Percentiles rank a stretch among this genome's conserved stretches.
Evolutionary conservation across 2,888 invertebrate genomes (phyloP).

Genomic region (Caenorhabditis panamensis): DNA sequence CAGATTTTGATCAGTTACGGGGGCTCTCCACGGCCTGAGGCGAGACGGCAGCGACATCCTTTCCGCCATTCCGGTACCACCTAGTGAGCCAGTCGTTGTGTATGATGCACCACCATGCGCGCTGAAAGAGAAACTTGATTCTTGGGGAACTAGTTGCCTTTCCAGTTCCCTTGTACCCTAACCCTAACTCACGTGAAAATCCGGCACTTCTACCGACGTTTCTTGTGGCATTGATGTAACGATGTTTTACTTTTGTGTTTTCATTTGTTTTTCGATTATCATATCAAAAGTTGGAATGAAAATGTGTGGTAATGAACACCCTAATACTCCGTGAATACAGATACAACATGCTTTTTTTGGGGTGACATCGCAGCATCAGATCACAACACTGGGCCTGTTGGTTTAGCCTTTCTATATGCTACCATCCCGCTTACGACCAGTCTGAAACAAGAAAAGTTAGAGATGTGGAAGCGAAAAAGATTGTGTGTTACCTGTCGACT

Average conservation of each 20-base stretch:
- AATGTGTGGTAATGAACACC: conserved; percentile 27
- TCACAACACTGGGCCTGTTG: conserved; percentile 51
- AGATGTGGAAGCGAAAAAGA: neutral
- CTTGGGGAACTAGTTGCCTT: neutral
- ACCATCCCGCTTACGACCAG: conserved; percentile 45
- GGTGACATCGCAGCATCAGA: conserved; percentile 35
- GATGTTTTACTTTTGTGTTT: conserved; percentile 20
- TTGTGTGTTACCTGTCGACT: conserved; percentile 25
- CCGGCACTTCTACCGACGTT: conserved; percentile 25
- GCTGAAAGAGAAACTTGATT: conserved; percentile 20
- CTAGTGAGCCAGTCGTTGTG: conserved; percentile 49
- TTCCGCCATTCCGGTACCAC: conserved; percentile 36
- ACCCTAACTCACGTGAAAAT: conserved; percentile 23
- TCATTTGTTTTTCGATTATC: conserved; percentile 31
- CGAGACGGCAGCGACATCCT: conserved; percentile 25
- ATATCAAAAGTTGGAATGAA: conserved; percentile 48
- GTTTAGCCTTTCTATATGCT: conserved; percentile 55
- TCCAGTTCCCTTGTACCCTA: no score
- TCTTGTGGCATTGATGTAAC: conserved; percentile 16
- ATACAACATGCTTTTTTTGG: neutral
- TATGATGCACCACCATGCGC: conserved; percentile 42
- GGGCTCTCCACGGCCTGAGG: conserved; percentile 50
- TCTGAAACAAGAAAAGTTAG: conserved; percentile 16
- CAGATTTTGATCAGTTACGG: conserved; percentile 55
- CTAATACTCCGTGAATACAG: conserved; percentile 17